phyloP scores from a whole-genome alignment of 2,113 vertebrate genomes.

The crab-eating macaque (Macaca fascicularis) region T2T-MFA8v1.1 NC_088384.1:114496501-114497000 shows the following conservation, averaged over 20 bases:
- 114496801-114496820: too few relatives aligned
- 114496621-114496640: neutral
- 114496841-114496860: neutral
- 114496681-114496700: too few relatives aligned
- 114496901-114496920: neutral
- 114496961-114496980: neutral
- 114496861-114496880: neutral
- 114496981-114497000: neutral
- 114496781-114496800: too few relatives aligned
- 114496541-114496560: neutral
- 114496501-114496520: neutral
- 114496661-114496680: neutral
- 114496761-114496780: too few relatives aligned
- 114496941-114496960: neutral
- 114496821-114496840: neutral
- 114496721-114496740: too few relatives aligned
- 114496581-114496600: neutral
- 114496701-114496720: too few relatives aligned
- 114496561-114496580: neutral
- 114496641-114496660: neutral
- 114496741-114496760: too few relatives aligned
- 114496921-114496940: rapidly evolving
- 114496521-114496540: neutral
- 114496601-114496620: neutral
- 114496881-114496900: neutral